Evolutionary conservation across 2,113 vertebrate genomes (phyloP).

Genomic region (Asarcornis scutulata): DNA sequence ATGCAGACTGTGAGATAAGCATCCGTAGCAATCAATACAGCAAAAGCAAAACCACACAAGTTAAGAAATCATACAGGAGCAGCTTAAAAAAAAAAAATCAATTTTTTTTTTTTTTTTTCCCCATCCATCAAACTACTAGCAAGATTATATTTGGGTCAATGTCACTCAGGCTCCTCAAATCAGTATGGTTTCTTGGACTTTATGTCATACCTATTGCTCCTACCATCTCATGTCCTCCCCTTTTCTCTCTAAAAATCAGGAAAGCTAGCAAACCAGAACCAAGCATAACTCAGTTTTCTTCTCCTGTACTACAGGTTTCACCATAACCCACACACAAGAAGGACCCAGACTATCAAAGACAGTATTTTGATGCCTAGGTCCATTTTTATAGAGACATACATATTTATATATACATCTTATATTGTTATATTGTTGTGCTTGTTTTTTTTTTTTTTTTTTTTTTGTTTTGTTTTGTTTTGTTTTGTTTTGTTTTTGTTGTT

Average conservation of each 20-base stretch:
- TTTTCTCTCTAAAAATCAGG: constrained; percentile 19
- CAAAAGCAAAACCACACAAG: constrained; percentile 49
- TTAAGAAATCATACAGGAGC: constrained; percentile 59
- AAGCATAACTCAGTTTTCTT: neutral
- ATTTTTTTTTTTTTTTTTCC: neutral
- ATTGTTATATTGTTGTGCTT: too few species aligned
- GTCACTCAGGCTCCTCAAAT: constrained; percentile 49
- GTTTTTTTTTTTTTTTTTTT: neutral
- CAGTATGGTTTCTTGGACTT: constrained; percentile 1
- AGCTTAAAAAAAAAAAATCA: constrained; percentile 21
- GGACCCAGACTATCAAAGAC: neutral
- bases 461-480: too few species aligned
- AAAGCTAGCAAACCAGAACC: constrained; percentile 29
- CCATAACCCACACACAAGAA: neutral
- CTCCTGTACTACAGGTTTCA: neutral
- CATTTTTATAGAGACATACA: neutral
- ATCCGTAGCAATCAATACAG: constrained; percentile 58
- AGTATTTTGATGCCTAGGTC: neutral
- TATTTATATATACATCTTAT: too few species aligned
- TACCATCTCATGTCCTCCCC: neutral
- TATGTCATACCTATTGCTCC: neutral
- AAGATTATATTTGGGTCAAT: constrained; percentile 59
- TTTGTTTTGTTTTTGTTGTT: neutral
- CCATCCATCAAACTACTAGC: neutral
- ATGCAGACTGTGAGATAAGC: constrained; percentile 17